A percentile compares a stretch with the other conserved stretches of the same genome.
phyloP scores from a whole-genome alignment of 2,113 vertebrate species.

The Muscicapa adusta region DNA sequence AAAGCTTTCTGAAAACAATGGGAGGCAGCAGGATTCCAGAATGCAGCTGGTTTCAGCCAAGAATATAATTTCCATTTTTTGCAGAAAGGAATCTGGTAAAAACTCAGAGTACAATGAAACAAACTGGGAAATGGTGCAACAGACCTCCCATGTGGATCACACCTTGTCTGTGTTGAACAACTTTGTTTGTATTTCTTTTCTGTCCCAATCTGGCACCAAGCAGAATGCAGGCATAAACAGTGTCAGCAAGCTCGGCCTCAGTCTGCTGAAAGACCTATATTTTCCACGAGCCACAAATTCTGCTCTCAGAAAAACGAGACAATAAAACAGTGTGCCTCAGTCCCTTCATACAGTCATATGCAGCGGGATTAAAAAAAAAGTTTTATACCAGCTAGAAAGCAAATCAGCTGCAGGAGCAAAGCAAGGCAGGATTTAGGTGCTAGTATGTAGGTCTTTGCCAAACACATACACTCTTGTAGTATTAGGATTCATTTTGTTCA shows the following conservation, averaged over 20 bases:
- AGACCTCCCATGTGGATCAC: slow-evolving; percentile 8
- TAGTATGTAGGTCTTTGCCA: neutral
- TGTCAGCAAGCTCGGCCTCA: neutral
- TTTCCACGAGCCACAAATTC: slow-evolving; percentile 4
- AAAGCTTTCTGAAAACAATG: slow-evolving; percentile 12
- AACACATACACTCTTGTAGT: neutral
- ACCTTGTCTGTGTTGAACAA: slow-evolving; percentile 45
- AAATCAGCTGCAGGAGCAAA: neutral
- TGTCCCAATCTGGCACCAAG: neutral
- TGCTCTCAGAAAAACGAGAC: neutral
- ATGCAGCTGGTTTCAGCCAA: neutral
- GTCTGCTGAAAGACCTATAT: neutral
- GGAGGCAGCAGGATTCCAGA: neutral
- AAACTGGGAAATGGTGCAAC: neutral
- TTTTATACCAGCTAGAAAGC: neutral
- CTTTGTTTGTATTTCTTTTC: slow-evolving; percentile 37
- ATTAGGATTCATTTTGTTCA: neutral
- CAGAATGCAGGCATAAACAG: neutral
- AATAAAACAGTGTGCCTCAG: neutral
- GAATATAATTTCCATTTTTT: neutral
- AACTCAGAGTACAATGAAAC: neutral
- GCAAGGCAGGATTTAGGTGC: neutral
- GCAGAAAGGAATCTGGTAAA: neutral
- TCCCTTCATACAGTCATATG: neutral
- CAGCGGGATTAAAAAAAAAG: neutral